These are phyloP conservation scores for Melanchra persicariae DNA, from an alignment of 2,888 invertebrate species.

Conservation along the genomic window DNA sequence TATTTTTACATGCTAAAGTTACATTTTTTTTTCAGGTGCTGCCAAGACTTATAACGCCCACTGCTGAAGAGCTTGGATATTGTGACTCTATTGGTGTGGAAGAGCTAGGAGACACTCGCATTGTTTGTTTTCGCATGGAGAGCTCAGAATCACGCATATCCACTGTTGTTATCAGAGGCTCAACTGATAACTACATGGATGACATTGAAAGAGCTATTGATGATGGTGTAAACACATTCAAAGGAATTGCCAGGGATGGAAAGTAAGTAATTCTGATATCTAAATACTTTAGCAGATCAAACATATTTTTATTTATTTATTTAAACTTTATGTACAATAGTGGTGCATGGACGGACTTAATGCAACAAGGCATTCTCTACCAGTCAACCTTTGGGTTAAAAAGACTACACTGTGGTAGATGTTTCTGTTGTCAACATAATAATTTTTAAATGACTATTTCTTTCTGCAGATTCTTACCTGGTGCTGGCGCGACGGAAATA, in stretches of 20 bases:
- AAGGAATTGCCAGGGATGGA: slow-evolving; percentile 95
- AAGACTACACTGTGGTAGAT: no score
- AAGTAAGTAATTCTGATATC: slow-evolving; percentile 76
- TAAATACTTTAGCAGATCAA: neutral
- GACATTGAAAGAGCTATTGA: slow-evolving; percentile 99
- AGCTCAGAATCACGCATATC: slow-evolving; percentile 96
- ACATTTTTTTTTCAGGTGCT: slow-evolving; percentile 83
- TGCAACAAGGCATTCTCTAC: no score
- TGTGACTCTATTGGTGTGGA: slow-evolving; percentile 97
- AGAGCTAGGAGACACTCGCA: slow-evolving; percentile 98
- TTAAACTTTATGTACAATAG: no score
- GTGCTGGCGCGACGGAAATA: slow-evolving; percentile 98
- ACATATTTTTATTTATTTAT: no score
- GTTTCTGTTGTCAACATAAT: neutral
- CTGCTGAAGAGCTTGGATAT: slow-evolving; percentile 97
- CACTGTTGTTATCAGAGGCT: slow-evolving; percentile 98
- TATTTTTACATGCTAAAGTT: neutral
- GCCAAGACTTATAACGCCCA: slow-evolving; percentile 94
- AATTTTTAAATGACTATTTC: neutral
- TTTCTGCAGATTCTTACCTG: slow-evolving; percentile 93
- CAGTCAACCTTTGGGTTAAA: no score
- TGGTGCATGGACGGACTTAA: no score
- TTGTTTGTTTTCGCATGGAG: slow-evolving; percentile 97
- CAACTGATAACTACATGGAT: slow-evolving; percentile 99
- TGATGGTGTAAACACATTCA: slow-evolving; percentile 99